Evolutionary conservation across 2,113 vertebrate species (phyloP).

Genomic region (Petromus typicus): DNA sequence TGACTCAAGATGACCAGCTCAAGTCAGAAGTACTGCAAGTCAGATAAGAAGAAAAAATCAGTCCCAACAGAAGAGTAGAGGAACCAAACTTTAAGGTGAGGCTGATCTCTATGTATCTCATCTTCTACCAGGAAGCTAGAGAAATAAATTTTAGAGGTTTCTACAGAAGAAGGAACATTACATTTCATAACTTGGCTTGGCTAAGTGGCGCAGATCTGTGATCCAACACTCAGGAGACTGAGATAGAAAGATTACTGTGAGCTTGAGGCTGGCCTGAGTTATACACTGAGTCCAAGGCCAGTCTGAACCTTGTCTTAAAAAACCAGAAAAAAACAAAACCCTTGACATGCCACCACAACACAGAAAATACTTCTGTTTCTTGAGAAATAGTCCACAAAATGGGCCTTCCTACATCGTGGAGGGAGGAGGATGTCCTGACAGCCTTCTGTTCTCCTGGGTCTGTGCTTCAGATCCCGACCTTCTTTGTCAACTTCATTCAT

Average conservation of each 20-base stretch:
- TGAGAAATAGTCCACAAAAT: neutral
- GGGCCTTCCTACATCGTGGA: neutral
- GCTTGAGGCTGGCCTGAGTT: neutral
- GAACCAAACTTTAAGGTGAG: neutral
- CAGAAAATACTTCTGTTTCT: neutral
- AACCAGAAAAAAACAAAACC: neutral
- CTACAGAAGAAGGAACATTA: neutral
- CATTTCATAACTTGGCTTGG: neutral
- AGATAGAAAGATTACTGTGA: neutral
- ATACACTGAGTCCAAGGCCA: neutral
- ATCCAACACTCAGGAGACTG: neutral
- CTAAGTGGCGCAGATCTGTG: neutral
- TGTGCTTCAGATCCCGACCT: neutral
- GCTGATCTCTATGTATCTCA: too few species aligned
- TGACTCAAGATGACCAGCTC: too few species aligned
- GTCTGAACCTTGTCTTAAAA: neutral
- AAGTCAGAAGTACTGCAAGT: neutral
- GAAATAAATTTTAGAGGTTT: neutral
- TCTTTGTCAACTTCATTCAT: neutral
- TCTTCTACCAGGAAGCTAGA: neutral
- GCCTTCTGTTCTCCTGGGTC: neutral
- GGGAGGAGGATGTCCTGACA: accelerated
- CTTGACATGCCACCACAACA: neutral
- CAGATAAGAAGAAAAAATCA: neutral
- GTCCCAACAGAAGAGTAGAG: neutral